Conservation (phyloP, 2,113 vertebrate genomes). For the Chaenocephalus aceratus region DNA sequence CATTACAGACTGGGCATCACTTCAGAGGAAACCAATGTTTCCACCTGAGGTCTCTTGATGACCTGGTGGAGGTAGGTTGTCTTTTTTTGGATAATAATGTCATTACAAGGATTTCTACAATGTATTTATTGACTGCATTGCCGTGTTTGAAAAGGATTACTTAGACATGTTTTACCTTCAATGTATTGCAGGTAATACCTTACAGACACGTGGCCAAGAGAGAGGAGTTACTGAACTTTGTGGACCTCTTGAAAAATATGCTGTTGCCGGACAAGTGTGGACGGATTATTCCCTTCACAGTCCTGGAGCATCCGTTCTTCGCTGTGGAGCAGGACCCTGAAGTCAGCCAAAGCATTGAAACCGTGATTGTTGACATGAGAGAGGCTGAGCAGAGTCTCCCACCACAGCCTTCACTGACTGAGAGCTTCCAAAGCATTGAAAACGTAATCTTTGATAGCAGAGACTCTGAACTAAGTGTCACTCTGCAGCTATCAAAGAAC, state of each 20-base stretch:
- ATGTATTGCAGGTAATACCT: not conserved
- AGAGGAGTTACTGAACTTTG: not conserved
- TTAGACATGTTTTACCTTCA: not conserved
- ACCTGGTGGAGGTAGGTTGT: not conserved
- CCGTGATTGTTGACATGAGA: not conserved
- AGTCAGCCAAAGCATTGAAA: not conserved
- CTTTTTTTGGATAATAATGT: not conserved
- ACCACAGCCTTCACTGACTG: not conserved
- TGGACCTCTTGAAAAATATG: constrained; percentile 15
- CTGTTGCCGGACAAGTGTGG: not conserved
- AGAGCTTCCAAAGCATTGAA: too few species aligned
- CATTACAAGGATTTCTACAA: not conserved
- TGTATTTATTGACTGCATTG: not conserved
- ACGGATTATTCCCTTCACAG: not conserved
- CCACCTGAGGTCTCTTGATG: not conserved
- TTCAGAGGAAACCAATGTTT: not conserved
- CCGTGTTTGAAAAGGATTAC: not conserved
- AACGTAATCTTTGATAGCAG: too few species aligned
- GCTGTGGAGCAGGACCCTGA: not conserved
- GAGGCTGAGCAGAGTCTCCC: not conserved
- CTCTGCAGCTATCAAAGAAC: not conserved
- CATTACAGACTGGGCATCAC: not conserved
- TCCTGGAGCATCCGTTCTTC: constrained; percentile 16
- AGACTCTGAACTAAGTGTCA: too few species aligned
- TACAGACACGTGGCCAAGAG: not conserved